Conservation (phyloP, 2,888 invertebrate species). For the Lissocephala sabroskyi region DNA sequence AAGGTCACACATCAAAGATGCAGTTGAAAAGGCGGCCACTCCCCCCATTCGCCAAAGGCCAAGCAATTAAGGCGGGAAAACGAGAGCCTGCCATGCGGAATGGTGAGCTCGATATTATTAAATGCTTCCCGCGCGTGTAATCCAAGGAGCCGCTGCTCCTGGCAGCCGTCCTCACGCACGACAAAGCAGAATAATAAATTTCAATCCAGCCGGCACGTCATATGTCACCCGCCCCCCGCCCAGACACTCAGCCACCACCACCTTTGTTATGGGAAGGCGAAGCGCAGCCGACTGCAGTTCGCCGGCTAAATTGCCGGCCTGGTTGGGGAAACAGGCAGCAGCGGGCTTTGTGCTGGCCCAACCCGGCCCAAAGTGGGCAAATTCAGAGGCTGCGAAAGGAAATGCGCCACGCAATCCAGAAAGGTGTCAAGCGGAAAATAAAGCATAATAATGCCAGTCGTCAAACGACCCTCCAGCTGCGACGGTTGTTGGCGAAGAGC, state of each 20-base stretch:
- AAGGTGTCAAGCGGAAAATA: conserved; percentile 63
- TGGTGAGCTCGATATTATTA: neutral
- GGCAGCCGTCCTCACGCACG: conserved; percentile 41
- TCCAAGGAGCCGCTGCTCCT: conserved; percentile 11
- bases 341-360: conserved; percentile 22
- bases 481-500: no score
- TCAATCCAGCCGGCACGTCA: conserved; percentile 56
- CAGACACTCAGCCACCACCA: neutral
- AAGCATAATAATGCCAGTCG: conserved; percentile 49
- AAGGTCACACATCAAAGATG: conserved; percentile 30
- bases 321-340: no score
- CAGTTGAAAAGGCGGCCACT: conserved; percentile 34
- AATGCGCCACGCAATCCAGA: conserved; percentile 58
- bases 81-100: no score
- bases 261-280: neutral
- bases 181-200: conserved; percentile 65
- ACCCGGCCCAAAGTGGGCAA: conserved; percentile 13
- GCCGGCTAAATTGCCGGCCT: no score
- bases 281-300: no score
- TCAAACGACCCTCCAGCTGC: no score
- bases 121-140: neutral
- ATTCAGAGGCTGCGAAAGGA: conserved; percentile 38
- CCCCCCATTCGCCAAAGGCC: conserved; percentile 37
- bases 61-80: conserved; percentile 55
- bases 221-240: conserved; percentile 23